Percentiles rank a stretch among this genome's conserved stretches.
Conservation (phyloP, 2,113 vertebrate species). For the Pygathrix nemaeus region DNA sequence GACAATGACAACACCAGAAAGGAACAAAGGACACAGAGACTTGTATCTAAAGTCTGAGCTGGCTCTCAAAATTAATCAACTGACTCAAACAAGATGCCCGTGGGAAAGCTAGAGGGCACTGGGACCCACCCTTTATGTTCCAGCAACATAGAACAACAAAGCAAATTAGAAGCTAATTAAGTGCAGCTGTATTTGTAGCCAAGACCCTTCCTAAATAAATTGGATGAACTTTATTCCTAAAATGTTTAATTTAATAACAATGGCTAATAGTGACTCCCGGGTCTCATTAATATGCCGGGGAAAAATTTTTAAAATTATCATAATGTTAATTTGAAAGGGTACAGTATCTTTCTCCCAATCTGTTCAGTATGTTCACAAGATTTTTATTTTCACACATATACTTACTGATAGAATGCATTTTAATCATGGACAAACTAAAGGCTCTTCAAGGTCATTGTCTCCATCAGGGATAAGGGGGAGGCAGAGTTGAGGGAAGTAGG, state of each 20-base stretch:
- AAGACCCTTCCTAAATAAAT: conserved; percentile 36
- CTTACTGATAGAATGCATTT: background rate
- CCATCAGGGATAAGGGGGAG: background rate
- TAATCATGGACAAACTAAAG: background rate
- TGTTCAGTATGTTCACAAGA: background rate
- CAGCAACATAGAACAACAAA: background rate
- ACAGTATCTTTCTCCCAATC: background rate
- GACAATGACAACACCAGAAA: background rate
- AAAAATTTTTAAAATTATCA: conserved; percentile 39
- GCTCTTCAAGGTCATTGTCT: background rate
- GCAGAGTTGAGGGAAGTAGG: background rate
- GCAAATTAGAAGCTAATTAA: background rate
- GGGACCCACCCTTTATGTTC: background rate
- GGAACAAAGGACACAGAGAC: background rate
- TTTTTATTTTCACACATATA: conserved; percentile 11
- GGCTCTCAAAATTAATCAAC: background rate
- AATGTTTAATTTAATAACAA: conserved; percentile 27
- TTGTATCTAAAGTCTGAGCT: background rate
- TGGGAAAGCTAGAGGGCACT: background rate
- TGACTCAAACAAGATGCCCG: background rate
- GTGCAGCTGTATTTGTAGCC: background rate
- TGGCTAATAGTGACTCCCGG: background rate
- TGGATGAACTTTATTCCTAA: background rate
- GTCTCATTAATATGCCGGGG: background rate
- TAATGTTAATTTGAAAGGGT: conserved; percentile 30